Evolutionary conservation across 2,113 vertebrate genomes (phyloP).

Genomic region (Malurus alboscapulatus): DNA sequence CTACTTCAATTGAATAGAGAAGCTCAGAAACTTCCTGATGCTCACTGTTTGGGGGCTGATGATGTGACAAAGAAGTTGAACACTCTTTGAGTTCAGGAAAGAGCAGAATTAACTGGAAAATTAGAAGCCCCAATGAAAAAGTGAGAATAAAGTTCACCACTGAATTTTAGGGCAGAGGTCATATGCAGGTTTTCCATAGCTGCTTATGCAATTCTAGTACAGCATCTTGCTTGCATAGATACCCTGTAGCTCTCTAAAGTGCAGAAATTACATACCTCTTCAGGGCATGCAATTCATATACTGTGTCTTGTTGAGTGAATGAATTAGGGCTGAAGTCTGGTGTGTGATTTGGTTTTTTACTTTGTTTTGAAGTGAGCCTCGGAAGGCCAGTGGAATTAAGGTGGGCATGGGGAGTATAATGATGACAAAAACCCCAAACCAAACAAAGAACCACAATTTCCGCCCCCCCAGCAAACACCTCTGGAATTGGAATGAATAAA

Average conservation of each 20-base stretch:
- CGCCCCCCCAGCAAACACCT: rapidly evolving
- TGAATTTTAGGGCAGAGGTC: background rate
- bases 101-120: background rate
- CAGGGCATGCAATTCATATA: background rate
- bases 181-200: background rate
- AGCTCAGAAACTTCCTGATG: background rate
- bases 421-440: background rate
- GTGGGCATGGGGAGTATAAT: background rate
- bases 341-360: background rate
- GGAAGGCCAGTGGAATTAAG: background rate
- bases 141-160: background rate
- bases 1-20: background rate
- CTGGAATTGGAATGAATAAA: background rate
- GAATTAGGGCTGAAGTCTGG: background rate
- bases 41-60: background rate
- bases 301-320: background rate
- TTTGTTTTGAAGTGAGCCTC: background rate
- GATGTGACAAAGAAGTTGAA: background rate
- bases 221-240: background rate
- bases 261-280: background rate
- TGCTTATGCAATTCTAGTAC: background rate
- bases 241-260: background rate
- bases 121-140: background rate
- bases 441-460: background rate
- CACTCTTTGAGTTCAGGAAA: background rate